A percentile compares a stretch with the other conserved stretches of the same genome.
Conservation (phyloP, 2,888 invertebrate genomes). For the Brenthis hecate region DNA sequence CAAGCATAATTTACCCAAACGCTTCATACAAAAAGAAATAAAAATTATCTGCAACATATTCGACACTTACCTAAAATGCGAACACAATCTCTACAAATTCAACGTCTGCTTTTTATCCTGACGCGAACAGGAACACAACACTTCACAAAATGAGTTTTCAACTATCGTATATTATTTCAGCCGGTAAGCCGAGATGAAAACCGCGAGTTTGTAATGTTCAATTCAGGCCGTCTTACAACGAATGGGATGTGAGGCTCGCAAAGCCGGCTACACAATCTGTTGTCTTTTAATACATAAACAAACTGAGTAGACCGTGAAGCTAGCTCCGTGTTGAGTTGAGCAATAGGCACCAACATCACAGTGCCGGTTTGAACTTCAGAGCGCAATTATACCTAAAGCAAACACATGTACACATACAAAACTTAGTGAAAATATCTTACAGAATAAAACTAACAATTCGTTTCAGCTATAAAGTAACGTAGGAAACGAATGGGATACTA, state of each 20-base stretch:
- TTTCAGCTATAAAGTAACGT: constrained; percentile 12
- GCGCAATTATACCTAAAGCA: constrained; percentile 14
- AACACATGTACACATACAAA: neutral
- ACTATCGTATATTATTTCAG: constrained; percentile 30
- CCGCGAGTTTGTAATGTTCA: constrained; percentile 49
- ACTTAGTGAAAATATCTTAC: neutral
- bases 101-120: constrained; percentile 19
- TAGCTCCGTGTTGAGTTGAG: constrained; percentile 58
- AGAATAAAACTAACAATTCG: constrained; percentile 2
- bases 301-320: constrained; percentile 72
- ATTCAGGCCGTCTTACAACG: constrained; percentile 63
- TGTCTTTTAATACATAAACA: constrained; percentile 81
- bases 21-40: neutral
- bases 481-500: constrained; percentile 28
- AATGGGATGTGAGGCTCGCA: constrained; percentile 60
- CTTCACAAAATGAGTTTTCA: constrained; percentile 39
- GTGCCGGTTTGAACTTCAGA: constrained; percentile 28
- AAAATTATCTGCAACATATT: neutral
- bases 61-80: constrained; percentile 13
- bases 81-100: constrained; percentile 16
- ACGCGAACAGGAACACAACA: constrained; percentile 60
- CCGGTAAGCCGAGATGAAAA: constrained; percentile 27
- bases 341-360: constrained; percentile 34
- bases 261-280: constrained; percentile 77
- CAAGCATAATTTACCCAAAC: too few relatives aligned